phyloP scores from a whole-genome alignment of 2,113 vertebrate genomes.

The Podarcis muralis region DNA sequence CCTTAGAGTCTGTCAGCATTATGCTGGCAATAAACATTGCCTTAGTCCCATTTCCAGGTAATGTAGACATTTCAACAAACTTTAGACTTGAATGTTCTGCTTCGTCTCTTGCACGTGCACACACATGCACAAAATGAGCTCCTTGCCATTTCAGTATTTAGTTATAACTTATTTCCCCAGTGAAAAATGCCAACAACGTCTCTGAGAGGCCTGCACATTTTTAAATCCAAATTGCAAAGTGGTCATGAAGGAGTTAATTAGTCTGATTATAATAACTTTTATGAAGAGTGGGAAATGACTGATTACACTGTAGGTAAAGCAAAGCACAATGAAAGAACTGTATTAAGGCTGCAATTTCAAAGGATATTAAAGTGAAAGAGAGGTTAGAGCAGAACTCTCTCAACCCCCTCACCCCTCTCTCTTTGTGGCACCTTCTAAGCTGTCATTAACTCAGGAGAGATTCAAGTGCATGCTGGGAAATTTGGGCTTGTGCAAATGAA shows the following conservation, averaged over 20 bases:
- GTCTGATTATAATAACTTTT: slow-evolving; percentile 16
- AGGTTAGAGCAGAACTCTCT: neutral
- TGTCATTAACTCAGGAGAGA: neutral
- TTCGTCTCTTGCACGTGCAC: neutral
- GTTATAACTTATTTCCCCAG: slow-evolving; percentile 14
- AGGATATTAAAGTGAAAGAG: neutral
- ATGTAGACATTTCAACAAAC: slow-evolving; percentile 22
- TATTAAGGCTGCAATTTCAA: neutral
- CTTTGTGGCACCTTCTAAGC: neutral
- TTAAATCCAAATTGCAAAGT: neutral
- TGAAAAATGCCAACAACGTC: neutral
- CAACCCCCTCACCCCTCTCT: neutral
- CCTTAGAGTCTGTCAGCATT: neutral
- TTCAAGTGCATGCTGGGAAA: no score
- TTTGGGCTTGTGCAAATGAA: no score
- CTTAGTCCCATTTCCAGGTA: neutral
- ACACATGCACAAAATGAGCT: no score
- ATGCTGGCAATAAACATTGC: neutral
- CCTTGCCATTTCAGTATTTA: slow-evolving; percentile 21
- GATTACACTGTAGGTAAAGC: neutral
- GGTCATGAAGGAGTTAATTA: slow-evolving; percentile 12
- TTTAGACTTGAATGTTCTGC: neutral
- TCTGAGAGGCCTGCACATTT: neutral
- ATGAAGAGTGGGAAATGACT: neutral
- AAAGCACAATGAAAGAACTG: neutral